Evolutionary conservation across 2,797 vertebrate species (phyloP), one percentile per base, ranked within the genome.

Genomic region (Micrastur ruficollis): DNA sequence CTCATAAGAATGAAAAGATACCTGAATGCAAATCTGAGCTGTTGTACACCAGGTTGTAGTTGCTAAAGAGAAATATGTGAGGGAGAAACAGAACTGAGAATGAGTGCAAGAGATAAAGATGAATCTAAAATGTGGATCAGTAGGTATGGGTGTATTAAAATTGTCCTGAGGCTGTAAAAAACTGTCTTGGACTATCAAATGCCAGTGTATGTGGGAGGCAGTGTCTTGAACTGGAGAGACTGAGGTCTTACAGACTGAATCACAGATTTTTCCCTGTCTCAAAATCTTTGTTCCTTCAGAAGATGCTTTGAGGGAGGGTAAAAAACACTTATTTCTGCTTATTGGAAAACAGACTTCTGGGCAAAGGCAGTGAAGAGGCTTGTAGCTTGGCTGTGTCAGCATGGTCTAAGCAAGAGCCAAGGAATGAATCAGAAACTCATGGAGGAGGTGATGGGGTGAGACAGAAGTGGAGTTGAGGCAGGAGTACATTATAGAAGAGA

Each of bases 381-480:
- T 89, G 32, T 59, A 94, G 76, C 66, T 92, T 94, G 92, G 55
- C 86, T 96, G 6, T 89, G 71, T 89, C 62, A 75, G 70, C 52
- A 17, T 29, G 86, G 83, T 79, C 55, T 92, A 66, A 93, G 38
- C 59, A 82, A 34, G 81, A 96, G 91, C 93, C 91, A 92, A 73
- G 86, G 70, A 93, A 87, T 96, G 96, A 96, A 95, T 96, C 96
- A 97, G 96, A 94, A 92, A 56, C 83, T 95, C 58, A 47, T 82
- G 96, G 93, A 94, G 96, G 93, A 94, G 95, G 89, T 95, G 93
- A 82, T 90, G 87, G 87, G 87, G 68, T 86, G 95, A 97, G 86
- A 84, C 50, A 80, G 62, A 88, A 89, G 84, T 80, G 67, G 40
- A 27, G 47, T 68, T 95, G 81, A 95, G 78, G 75, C 63, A 92